Evolutionary conservation across 2,113 vertebrate genomes (phyloP).

Genomic region (Mustela nigripes): DNA sequence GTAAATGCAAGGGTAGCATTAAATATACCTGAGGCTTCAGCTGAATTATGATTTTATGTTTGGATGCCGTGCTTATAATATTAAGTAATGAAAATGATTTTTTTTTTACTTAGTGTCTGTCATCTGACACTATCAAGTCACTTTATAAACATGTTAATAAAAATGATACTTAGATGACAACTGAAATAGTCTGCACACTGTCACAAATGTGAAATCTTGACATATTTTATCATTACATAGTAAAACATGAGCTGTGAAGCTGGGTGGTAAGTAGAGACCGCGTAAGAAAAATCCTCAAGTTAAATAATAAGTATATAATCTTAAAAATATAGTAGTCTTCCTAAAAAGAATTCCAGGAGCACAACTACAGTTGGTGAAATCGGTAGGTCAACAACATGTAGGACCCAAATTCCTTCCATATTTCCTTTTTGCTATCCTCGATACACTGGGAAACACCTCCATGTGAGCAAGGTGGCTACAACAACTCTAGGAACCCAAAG

Average conservation of each 20-base stretch:
- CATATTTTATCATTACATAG: slow-evolving; percentile 32
- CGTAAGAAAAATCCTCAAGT: not conserved
- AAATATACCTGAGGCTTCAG: not conserved
- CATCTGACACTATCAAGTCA: slow-evolving; percentile 25
- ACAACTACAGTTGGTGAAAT: not conserved
- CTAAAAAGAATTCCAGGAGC: not conserved
- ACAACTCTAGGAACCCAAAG: not conserved
- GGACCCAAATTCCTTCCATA: not conserved
- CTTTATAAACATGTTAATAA: slow-evolving; percentile 45
- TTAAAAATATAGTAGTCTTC: not conserved
- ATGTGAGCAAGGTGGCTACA: not conserved
- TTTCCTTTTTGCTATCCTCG: not conserved
- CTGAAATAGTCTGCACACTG: not conserved
- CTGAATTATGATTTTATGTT: not conserved
- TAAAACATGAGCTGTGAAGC: not conserved
- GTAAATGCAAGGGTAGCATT: not conserved
- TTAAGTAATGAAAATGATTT: slow-evolving; percentile 40
- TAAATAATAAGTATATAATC: not conserved
- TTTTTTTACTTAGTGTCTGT: slow-evolving; percentile 10
- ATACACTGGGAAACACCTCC: not conserved
- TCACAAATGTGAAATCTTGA: slow-evolving; percentile 34
- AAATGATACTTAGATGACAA: slow-evolving; percentile 14
- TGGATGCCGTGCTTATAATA: not conserved
- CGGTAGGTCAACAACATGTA: not conserved
- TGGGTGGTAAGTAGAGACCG: not conserved